Conservation (phyloP, 2,797 vertebrate genomes). For the Buceros bicornis region DNA sequence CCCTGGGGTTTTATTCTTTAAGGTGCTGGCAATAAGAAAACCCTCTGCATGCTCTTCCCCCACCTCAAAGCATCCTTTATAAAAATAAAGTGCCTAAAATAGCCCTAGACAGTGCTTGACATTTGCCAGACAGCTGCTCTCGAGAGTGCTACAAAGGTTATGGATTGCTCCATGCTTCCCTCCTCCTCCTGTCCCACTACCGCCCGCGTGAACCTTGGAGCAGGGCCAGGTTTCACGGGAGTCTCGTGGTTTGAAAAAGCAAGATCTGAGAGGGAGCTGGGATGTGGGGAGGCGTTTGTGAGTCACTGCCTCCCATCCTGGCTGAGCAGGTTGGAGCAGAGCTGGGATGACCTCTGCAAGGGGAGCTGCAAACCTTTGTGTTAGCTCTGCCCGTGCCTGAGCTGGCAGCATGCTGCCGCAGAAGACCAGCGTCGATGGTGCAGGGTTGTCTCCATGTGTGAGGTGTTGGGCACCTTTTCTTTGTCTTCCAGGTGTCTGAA, state of each 20-base stretch:
- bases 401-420: background rate
- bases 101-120: conserved; percentile 69
- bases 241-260: conserved; percentile 14
- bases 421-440: accelerated
- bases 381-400: background rate
- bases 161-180: conserved; percentile 51
- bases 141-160: conserved; percentile 66
- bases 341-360: background rate
- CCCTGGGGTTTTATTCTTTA: conserved; percentile 25
- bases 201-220: conserved; percentile 30
- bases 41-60: conserved; percentile 29
- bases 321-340: background rate
- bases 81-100: conserved; percentile 75
- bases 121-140: conserved; percentile 79
- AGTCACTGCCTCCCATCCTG: accelerated
- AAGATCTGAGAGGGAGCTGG: background rate
- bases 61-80: conserved; percentile 49
- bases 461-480: background rate
- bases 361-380: background rate
- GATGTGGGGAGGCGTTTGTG: background rate
- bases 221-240: conserved; percentile 14
- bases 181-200: background rate
- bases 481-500: background rate
- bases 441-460: background rate
- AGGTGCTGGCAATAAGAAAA: conserved; percentile 36